Conservation (phyloP, 2,888 invertebrate genomes). For the Drosophila nr. fundita region DNA sequence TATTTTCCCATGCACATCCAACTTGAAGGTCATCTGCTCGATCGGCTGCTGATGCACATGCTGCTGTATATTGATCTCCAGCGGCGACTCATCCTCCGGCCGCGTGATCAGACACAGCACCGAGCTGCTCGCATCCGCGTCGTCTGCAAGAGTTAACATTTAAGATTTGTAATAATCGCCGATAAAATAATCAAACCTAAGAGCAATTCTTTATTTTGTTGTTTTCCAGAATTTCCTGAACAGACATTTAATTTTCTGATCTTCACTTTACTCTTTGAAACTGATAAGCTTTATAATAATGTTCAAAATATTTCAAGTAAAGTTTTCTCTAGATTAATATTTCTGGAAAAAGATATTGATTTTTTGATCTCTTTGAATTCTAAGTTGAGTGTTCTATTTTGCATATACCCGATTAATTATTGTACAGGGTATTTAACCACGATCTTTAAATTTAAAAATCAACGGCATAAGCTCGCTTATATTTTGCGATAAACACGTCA, state of each 20-base stretch:
- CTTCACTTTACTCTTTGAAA: not conserved
- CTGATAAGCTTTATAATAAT: not conserved
- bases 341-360: not conserved
- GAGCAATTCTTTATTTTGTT: not conserved
- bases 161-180: not conserved
- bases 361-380: not conserved
- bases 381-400: not conserved
- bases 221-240: not conserved
- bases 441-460: not conserved
- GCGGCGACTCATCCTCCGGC: constrained; percentile 85
- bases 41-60: constrained; percentile 85
- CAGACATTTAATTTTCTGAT: not conserved
- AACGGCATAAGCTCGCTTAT: not conserved
- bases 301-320: not conserved
- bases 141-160: constrained; percentile 68
- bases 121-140: constrained; percentile 84
- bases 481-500: not conserved
- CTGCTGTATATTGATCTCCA: constrained; percentile 85
- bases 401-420: not conserved
- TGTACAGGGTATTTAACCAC: not conserved
- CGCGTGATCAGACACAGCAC: constrained; percentile 85
- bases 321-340: not conserved
- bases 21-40: constrained; percentile 96
- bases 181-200: not conserved
- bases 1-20: constrained; percentile 94